Percentiles rank a stretch among this genome's conserved stretches.
These are phyloP conservation scores for Tetheella fluctuosa DNA, from an alignment of 2,888 invertebrate species.

Conservation along the genomic window DNA sequence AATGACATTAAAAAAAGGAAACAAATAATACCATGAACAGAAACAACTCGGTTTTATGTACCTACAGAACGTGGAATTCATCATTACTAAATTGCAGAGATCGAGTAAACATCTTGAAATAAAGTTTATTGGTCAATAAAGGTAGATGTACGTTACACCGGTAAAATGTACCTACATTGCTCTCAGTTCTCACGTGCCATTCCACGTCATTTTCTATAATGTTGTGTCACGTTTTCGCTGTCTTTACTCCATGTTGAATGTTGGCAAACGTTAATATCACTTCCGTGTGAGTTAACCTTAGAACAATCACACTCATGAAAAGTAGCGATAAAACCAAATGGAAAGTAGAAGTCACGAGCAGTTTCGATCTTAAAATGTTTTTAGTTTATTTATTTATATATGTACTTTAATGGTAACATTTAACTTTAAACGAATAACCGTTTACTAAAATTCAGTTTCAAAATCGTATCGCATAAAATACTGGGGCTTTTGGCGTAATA, in stretches of 20 bases:
- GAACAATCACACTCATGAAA: neutral
- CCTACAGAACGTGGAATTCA: too few relatives aligned
- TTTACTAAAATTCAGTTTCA: too few relatives aligned
- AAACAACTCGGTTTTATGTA: too few relatives aligned
- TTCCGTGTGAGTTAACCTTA: neutral
- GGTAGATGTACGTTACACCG: neutral
- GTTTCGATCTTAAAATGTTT: neutral
- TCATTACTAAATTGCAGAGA: too few relatives aligned
- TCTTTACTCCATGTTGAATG: neutral
- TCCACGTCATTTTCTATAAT: slow-evolving; percentile 3
- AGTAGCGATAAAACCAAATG: neutral
- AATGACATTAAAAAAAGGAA: too few relatives aligned
- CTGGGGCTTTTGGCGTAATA: neutral
- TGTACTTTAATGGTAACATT: too few relatives aligned
- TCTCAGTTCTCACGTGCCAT: neutral
- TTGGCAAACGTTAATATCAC: slow-evolving; percentile 11
- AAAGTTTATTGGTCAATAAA: neutral
- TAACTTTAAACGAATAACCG: too few relatives aligned
- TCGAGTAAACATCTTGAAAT: too few relatives aligned
- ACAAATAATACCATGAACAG: too few relatives aligned
- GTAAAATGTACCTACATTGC: too few relatives aligned
- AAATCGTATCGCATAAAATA: neutral
- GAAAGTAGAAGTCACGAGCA: neutral
- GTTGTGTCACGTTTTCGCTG: slow-evolving; percentile 6
- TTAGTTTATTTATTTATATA: too few relatives aligned